Evolutionary conservation across 2,797 vertebrate genomes (phyloP), one percentile per base, ranked within the genome.

Genomic region (Falco cherrug): DNA sequence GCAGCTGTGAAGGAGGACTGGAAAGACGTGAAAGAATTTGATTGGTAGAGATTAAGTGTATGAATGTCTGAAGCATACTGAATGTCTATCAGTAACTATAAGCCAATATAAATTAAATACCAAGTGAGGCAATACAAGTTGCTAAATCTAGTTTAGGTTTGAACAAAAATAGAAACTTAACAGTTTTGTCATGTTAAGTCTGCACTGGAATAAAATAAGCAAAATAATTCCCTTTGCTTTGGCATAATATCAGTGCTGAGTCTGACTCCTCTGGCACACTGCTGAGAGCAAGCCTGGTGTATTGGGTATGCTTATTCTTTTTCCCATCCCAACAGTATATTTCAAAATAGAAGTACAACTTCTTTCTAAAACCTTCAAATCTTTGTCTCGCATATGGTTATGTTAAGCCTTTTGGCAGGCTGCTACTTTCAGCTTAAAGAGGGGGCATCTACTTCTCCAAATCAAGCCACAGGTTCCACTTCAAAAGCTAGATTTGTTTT

Each of bases 1-100:
- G 96, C 26, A 77, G 90, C 82, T 39, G 37, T 83, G 89, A 84
- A 92, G 84, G 88, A 95, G 65, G 87, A 89, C 39, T 97, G 97
- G 5, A 84, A 97, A 64, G 95, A 97, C 57, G 89, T 76, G 28
- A 96, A 89, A 75, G 90, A 78, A 94, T 84, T 92, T 70, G 71
- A 76, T 91, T 5, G 95, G 84, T 19, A 65, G 57, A 33, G 45
- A 37, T 21, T 8, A 70, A 75, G 48, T 2, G 6, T 7, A 2
- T 11, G 37, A 78, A n/a, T 18, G 11, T 37, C 61, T 50, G 25
- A 50, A 51, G 79, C 28, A 26, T 25, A 7, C 56, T 11, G 31
- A 39, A 35, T 7, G 25, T 43, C 18, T 45, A 43, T 5, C 29
- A 33, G 56, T 4, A 33, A 31, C 60, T 54, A 6, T 7, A 65